A percentile compares a stretch with the other conserved stretches of the same genome.
Evolutionary conservation across 2,113 vertebrate genomes (phyloP).

Genomic region (Elachura formosa): DNA sequence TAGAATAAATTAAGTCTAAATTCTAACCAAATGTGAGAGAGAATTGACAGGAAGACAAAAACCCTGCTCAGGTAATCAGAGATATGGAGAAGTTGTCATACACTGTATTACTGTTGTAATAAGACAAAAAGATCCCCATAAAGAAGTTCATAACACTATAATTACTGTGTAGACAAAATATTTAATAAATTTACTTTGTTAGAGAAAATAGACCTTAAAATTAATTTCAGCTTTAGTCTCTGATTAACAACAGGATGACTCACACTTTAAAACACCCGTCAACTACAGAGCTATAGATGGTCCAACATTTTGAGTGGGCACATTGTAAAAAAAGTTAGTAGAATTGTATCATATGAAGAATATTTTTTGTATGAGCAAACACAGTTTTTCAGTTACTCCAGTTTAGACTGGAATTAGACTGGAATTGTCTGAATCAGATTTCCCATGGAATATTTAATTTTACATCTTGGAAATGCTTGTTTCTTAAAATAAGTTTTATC

Average conservation of each 20-base stretch:
- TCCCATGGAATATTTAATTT: background rate
- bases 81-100: background rate
- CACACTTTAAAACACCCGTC: background rate
- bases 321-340: background rate
- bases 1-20: background rate
- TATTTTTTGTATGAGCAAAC: background rate
- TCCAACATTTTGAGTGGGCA: background rate
- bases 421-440: background rate
- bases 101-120: background rate
- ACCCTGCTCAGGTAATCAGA: background rate
- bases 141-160: background rate
- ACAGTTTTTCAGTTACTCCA: background rate
- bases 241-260: background rate
- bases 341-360: background rate
- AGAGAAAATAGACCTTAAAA: slow-evolving; percentile 19
- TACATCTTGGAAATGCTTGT: background rate
- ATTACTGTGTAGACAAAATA: background rate
- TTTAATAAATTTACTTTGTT: slow-evolving; percentile 9
- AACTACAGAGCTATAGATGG: background rate
- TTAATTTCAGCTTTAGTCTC: slow-evolving; percentile 1
- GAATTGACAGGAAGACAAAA: background rate
- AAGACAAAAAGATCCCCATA: background rate
- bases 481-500: background rate
- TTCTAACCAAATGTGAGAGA: background rate
- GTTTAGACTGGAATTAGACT: background rate